Evolutionary conservation across 2,888 invertebrate species (phyloP), one percentile per base, ranked within the genome.

Genomic region (Pantelozetes paolii): DNA sequence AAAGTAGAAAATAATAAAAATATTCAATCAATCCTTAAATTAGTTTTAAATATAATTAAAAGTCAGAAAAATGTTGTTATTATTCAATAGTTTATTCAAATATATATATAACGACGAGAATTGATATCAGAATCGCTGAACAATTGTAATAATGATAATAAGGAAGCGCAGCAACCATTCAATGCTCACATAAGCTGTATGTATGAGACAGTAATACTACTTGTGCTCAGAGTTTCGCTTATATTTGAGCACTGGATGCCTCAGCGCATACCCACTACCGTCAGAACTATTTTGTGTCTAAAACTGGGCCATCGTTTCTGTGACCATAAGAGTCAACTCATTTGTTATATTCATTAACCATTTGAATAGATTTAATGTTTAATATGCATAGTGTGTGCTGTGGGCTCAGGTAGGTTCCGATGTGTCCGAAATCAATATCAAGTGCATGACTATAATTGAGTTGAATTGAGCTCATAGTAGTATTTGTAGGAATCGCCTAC

Each of bases 1-100:
- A 57, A 57, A 57, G 57, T 57, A 57, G 26, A 57, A 57, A 57
- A 57, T 57, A 57, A 57, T 28, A 6, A 57, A 57, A 57, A 50
- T n/a, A n/a, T n/a, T 8, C 18, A n/a, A 11, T 50, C 3, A n/a
- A 57, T 57, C 8, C 26, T 23, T 15, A 9, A 2, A 57, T n/a
- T n/a, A n/a, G n/a, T 3, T 26, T 57, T 57, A 57, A 11, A 50
- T 13, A 50, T 50, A 50, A 50, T 50, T 50, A n/a, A 50, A 50
- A 50, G 5, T 50, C 5, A 50, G 18, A n/a, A 50, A n/a, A 50
- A 11, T n/a, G 8, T 9, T 50, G 8, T 8, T 11, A 13, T 50
- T 50, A 11, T 23, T 23, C 20, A 28, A 23, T 57, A 57, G 20
- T 26, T 23, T 23, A 57, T n/a, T n/a, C n/a, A n/a, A n/a, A n/a